Evolutionary conservation across 2,113 vertebrate species (phyloP).

Genomic region (Grus americana): DNA sequence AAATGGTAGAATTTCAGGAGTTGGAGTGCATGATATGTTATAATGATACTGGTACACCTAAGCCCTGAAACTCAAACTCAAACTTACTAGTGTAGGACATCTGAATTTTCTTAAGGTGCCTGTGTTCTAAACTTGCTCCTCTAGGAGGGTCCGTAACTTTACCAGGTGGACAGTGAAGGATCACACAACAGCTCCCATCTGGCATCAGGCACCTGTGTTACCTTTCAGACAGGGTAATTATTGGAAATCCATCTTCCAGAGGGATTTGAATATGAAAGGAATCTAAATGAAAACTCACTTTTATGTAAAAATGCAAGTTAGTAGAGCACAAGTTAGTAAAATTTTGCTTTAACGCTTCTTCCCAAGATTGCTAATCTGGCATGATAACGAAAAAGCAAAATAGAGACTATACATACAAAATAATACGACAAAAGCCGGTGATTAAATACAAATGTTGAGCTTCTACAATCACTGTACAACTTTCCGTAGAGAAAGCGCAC

Average conservation of each 20-base stretch:
- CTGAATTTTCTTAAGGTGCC: background rate
- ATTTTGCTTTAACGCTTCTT: background rate
- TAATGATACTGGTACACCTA: background rate
- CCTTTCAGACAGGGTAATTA: background rate
- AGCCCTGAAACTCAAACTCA: background rate
- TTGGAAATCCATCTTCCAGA: background rate
- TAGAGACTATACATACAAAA: background rate
- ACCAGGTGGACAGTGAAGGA: background rate
- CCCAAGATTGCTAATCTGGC: background rate
- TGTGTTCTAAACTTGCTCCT: background rate
- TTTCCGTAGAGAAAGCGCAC: background rate
- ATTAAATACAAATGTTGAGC: background rate
- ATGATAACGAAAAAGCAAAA: background rate
- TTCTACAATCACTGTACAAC: background rate
- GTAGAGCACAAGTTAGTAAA: background rate
- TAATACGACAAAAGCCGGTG: background rate
- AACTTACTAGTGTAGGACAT: background rate
- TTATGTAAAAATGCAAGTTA: background rate
- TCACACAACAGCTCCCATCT: background rate
- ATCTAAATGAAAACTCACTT: background rate
- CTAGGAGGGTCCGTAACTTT: background rate
- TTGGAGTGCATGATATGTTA: background rate
- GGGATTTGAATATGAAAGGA: background rate
- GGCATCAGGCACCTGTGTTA: background rate
- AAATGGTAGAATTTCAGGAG: background rate